Evolutionary conservation across 2,888 invertebrate species (phyloP).

Genomic region (Caenorhabditis macrosperma): DNA sequence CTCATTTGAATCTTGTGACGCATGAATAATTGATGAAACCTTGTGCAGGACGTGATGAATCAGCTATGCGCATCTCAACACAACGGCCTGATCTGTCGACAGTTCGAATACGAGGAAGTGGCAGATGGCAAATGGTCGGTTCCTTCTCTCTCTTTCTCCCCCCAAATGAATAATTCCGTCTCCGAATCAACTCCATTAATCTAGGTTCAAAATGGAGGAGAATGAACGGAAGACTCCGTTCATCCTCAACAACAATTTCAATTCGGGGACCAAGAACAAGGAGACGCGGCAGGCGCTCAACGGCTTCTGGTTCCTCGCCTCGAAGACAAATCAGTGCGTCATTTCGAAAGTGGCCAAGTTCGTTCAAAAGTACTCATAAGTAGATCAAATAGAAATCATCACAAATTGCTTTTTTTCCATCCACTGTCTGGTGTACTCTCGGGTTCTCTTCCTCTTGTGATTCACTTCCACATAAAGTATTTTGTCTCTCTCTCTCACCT

Average conservation of each 20-base stretch:
- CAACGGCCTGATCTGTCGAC: slow-evolving; percentile 73
- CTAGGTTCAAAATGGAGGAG: slow-evolving; percentile 48
- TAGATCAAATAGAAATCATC: background rate
- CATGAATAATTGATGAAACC: slow-evolving; percentile 24
- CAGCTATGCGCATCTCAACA: slow-evolving; percentile 70
- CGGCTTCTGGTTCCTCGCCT: slow-evolving; percentile 73
- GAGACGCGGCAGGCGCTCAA: slow-evolving; percentile 74
- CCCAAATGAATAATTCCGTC: background rate
- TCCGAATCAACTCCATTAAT: background rate
- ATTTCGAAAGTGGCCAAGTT: slow-evolving; percentile 51
- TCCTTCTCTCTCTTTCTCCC: background rate
- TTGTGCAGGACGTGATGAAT: slow-evolving; percentile 75
- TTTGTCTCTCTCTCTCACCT: slow-evolving; percentile 32
- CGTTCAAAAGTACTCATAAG: slow-evolving; percentile 18
- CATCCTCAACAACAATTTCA: slow-evolving; percentile 79
- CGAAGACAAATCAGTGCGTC: slow-evolving; percentile 53
- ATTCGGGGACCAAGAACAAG: slow-evolving; percentile 76
- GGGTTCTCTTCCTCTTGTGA: background rate
- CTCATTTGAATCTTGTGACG: too few species aligned
- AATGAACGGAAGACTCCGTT: slow-evolving; percentile 57
- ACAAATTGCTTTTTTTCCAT: background rate
- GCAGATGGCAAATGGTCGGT: slow-evolving; percentile 77
- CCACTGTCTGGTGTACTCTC: background rate
- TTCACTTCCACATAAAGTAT: slow-evolving; percentile 2
- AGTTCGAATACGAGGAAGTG: slow-evolving; percentile 73